Conservation (phyloP, 2,888 invertebrate genomes). For the Carcina quercana region DNA sequence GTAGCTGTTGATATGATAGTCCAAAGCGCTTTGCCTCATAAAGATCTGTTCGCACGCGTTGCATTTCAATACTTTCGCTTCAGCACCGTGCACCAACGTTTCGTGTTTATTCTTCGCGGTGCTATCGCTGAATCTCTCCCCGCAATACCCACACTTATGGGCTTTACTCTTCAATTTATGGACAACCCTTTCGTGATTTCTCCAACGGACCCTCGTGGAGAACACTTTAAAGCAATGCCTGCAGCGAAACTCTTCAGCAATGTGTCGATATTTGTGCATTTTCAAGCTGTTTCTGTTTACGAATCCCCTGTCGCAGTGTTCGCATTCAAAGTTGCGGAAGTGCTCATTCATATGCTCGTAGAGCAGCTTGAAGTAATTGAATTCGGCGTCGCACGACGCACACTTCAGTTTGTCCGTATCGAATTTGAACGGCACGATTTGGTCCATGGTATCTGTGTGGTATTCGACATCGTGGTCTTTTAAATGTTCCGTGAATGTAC, state of each 20-base stretch:
- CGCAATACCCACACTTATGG: constrained; percentile 45
- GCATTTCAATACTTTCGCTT: constrained; percentile 26
- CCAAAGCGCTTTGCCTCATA: constrained; percentile 29
- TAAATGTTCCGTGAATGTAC: constrained; percentile 14
- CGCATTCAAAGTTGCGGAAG: constrained; percentile 46
- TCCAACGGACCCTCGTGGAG: constrained; percentile 53
- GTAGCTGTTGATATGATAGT: constrained; percentile 32
- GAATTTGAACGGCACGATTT: constrained; percentile 21
- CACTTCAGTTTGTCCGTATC: constrained; percentile 23
- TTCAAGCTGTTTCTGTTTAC: constrained; percentile 38
- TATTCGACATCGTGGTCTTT: constrained; percentile 12
- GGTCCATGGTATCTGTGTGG: constrained; percentile 14
- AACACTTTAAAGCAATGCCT: constrained; percentile 58
- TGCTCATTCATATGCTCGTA: constrained; percentile 55
- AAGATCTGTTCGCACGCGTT: constrained; percentile 41
- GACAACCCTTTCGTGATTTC: constrained; percentile 55
- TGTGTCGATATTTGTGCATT: constrained; percentile 39
- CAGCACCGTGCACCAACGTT: constrained; percentile 34
- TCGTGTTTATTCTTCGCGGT: constrained; percentile 39
- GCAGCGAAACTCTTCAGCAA: constrained; percentile 42
- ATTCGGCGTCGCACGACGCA: constrained; percentile 25
- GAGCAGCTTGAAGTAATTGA: constrained; percentile 32
- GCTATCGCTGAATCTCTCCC: constrained; percentile 39
- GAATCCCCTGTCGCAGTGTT: constrained; percentile 46
- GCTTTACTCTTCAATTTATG: constrained; percentile 34